Conservation (phyloP, 2,888 invertebrate genomes). For the Drosophila paucipuncta region DNA sequence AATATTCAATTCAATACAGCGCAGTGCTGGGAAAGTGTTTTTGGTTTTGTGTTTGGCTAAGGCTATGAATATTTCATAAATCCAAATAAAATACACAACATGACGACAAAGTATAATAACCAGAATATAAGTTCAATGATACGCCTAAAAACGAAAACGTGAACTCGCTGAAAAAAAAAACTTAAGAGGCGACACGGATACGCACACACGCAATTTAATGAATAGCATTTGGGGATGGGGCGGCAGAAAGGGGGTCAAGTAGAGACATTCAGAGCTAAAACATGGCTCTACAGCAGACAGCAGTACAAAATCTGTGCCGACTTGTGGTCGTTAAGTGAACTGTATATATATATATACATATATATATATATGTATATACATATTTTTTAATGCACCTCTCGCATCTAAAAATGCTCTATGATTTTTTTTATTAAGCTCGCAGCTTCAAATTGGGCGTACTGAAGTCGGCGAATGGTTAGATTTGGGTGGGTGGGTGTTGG, state of each 20-base stretch:
- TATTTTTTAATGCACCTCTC: conserved; percentile 29
- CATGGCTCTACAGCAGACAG: not conserved
- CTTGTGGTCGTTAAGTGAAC: conserved; percentile 44
- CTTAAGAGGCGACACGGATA: conserved; percentile 8
- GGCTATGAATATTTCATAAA: conserved; percentile 62
- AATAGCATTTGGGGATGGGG: not conserved
- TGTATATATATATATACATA: not conserved
- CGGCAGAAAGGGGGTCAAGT: not conserved
- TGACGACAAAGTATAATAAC: conserved; percentile 12
- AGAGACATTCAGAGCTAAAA: not conserved
- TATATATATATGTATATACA: not conserved
- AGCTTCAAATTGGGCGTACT: conserved; percentile 15
- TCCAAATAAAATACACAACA: conserved; percentile 51
- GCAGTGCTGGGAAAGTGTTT: not conserved
- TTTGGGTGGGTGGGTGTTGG: not conserved
- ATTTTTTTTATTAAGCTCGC: not conserved
- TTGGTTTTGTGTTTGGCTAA: conserved; percentile 3
- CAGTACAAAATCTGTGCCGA: conserved; percentile 5
- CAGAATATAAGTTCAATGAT: conserved; percentile 35
- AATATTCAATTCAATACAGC: conserved; percentile 14
- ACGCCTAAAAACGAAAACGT: conserved; percentile 31
- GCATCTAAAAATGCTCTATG: conserved; percentile 20
- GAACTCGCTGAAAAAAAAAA: not conserved
- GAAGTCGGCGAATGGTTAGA: not conserved
- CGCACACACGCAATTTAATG: conserved; percentile 23